phyloP scores from a whole-genome alignment of 2,113 vertebrate genomes.

The Ciconia maguari region DNA sequence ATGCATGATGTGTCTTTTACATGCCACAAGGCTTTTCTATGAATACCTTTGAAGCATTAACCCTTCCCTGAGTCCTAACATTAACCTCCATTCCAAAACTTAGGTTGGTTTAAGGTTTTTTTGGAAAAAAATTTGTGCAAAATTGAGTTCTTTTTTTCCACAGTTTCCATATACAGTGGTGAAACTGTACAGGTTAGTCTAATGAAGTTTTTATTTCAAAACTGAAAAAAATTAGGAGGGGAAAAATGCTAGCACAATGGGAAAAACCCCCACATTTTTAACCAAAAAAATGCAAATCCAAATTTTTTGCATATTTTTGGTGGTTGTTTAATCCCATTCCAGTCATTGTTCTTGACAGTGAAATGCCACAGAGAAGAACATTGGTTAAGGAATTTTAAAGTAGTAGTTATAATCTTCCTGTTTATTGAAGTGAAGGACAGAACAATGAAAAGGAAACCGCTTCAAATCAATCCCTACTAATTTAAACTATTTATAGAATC shows the following conservation, averaged over 20 bases:
- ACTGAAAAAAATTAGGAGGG: not conserved
- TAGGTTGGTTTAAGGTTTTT: not conserved
- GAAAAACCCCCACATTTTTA: not conserved
- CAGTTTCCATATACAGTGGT: not conserved
- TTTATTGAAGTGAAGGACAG: not conserved
- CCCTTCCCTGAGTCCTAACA: not conserved
- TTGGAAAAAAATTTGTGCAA: not conserved
- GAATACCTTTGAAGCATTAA: not conserved
- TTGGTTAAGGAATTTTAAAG: not conserved
- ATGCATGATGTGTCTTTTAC: slow-evolving; percentile 32
- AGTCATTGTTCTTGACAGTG: not conserved
- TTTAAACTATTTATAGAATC: slow-evolving; percentile 1
- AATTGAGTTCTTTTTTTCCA: not conserved
- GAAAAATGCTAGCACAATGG: not conserved
- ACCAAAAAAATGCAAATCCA: not conserved
- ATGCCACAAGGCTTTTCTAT: slow-evolving; percentile 15
- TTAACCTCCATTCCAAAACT: not conserved
- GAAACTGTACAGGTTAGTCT: not conserved
- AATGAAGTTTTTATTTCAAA: not conserved
- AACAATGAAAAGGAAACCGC: not conserved
- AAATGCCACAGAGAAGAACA: not conserved
- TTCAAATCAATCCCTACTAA: not conserved
- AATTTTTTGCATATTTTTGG: not conserved
- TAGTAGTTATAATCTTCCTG: not conserved
- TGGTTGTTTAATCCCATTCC: not conserved